phyloP scores from a whole-genome alignment of 2,113 vertebrate species.

The Equus przewalskii region DNA sequence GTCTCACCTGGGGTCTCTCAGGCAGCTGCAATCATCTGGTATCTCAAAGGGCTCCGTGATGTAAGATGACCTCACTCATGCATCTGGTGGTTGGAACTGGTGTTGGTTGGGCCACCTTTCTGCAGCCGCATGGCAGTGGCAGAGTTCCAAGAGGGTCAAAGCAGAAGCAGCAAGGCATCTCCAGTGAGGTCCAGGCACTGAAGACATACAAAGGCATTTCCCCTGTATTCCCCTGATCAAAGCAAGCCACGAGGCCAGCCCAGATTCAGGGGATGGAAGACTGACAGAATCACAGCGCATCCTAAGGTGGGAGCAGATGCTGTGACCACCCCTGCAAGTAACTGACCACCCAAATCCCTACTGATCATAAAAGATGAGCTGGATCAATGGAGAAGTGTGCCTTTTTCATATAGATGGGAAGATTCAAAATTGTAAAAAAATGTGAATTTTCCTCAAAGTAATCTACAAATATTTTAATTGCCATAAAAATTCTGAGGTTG shows the following conservation, averaged over 20 bases:
- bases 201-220: neutral
- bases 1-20: neutral
- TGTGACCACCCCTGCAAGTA: neutral
- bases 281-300: neutral
- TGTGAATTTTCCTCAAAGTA: neutral
- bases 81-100: neutral
- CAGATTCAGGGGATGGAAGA: neutral
- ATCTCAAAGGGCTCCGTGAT: neutral
- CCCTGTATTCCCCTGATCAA: neutral
- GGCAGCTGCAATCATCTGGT: fast-evolving
- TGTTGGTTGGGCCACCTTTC: neutral
- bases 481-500: neutral
- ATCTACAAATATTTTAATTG: neutral
- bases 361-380: neutral
- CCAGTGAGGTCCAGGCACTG: neutral
- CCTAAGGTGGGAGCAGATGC: neutral
- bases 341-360: neutral
- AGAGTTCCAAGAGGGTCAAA: neutral
- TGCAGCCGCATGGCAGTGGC: neutral
- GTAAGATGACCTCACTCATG: neutral
- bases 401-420: neutral
- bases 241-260: neutral
- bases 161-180: neutral
- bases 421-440: neutral
- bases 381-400: neutral